These are phyloP conservation scores for Cyrtodaria siliqua DNA, from an alignment of 2,888 invertebrate genomes.

Conservation along the genomic window DNA sequence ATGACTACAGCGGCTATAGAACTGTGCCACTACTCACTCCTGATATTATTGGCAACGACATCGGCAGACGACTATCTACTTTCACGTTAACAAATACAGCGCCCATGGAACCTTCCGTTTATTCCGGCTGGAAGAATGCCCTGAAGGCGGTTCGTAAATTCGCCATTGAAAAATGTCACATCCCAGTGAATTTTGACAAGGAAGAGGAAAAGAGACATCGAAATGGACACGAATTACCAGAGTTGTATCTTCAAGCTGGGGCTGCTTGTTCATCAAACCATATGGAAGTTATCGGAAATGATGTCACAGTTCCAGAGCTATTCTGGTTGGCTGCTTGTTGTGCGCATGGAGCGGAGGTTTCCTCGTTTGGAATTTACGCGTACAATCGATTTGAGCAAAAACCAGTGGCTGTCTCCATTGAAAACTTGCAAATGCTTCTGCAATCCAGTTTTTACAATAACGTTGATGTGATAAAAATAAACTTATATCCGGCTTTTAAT, in stretches of 20 bases:
- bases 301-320: conserved; percentile 76
- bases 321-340: conserved; percentile 80
- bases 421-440: conserved; percentile 75
- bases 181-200: conserved; percentile 56
- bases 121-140: conserved; percentile 71
- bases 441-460: conserved; percentile 71
- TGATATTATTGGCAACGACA: conserved; percentile 70
- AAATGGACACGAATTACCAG: conserved; percentile 63
- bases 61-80: conserved; percentile 68
- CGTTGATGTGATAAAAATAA: conserved; percentile 64
- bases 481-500: conserved; percentile 76
- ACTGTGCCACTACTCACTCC: conserved; percentile 73
- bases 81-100: conserved; percentile 78
- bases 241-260: conserved; percentile 65
- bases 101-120: conserved; percentile 74
- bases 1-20: conserved; percentile 68
- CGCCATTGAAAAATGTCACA: conserved; percentile 72
- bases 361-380: conserved; percentile 77
- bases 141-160: conserved; percentile 67
- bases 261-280: conserved; percentile 66
- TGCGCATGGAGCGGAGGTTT: conserved; percentile 68
- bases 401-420: conserved; percentile 72
- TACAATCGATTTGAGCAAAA: conserved; percentile 70
- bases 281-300: conserved; percentile 73
- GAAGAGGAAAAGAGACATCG: conserved; percentile 32